phyloP scores from a whole-genome alignment of 2,888 invertebrate species.

The Yponomeuta sedellus region DNA sequence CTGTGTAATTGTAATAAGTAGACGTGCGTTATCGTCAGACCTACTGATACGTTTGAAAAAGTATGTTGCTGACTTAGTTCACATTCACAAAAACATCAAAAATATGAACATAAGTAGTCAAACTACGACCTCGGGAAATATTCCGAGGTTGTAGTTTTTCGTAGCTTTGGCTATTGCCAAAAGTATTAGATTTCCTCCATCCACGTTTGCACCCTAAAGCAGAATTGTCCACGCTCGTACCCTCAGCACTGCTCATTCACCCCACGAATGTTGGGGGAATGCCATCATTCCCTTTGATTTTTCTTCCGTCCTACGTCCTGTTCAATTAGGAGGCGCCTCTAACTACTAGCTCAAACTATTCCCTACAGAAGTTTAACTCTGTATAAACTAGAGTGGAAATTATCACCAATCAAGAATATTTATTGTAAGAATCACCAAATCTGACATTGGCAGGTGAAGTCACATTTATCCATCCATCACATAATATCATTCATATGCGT shows the following conservation, averaged over 20 bases:
- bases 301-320: constrained; percentile 68
- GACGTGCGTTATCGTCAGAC: no score
- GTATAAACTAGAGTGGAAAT: no score
- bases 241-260: constrained; percentile 39
- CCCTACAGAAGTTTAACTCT: background rate
- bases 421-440: no score
- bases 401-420: no score
- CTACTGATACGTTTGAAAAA: no score
- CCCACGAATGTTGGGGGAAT: constrained; percentile 65
- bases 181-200: constrained; percentile 16
- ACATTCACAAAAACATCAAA: background rate
- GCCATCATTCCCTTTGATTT: constrained; percentile 74
- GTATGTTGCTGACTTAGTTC: background rate
- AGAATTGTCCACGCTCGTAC: constrained; percentile 66
- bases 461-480: no score
- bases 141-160: no score
- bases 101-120: no score
- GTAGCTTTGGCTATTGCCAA: no score
- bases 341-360: constrained; percentile 41
- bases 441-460: no score
- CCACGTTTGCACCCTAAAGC: constrained; percentile 42
- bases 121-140: constrained; percentile 1
- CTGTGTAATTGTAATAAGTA: no score
- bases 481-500: no score
- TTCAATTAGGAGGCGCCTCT: constrained; percentile 72